Conservation (phyloP, 1,140 invertebrate genomes). For the Diuraphis noxia region DNA sequence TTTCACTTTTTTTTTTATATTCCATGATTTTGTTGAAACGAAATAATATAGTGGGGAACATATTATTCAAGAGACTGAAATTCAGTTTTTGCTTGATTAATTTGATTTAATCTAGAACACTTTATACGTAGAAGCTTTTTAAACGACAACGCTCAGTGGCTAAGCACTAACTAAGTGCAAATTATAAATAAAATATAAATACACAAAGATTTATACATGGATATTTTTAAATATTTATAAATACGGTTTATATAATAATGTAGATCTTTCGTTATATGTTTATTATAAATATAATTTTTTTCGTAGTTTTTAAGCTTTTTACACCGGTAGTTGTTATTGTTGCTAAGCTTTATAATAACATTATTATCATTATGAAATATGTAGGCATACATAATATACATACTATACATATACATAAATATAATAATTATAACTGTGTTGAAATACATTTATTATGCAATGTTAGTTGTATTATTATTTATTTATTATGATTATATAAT, state of each 20-base stretch:
- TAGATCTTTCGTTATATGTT: constrained; percentile 41
- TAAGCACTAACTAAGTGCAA: constrained; percentile 35
- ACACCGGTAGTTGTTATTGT: constrained; percentile 52
- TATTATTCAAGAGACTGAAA: constrained; percentile 43
- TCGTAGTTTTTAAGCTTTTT: constrained; percentile 51
- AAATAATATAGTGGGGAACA: constrained; percentile 3
- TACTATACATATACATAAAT: constrained; percentile 41
- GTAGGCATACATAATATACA: constrained; percentile 45
- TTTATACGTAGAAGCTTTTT: constrained; percentile 38
- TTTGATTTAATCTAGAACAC: constrained; percentile 11
- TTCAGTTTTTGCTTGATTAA: constrained; percentile 25
- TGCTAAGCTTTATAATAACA: constrained; percentile 53
- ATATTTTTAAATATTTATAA: constrained; percentile 52
- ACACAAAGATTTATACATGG: constrained; percentile 43
- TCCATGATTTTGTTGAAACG: not conserved
- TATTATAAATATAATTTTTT: constrained; percentile 41
- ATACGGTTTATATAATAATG: constrained; percentile 37
- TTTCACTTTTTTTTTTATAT: constrained; percentile 12
- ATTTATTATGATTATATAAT: constrained; percentile 52
- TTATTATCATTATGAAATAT: constrained; percentile 42
- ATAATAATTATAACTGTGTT: constrained; percentile 50
- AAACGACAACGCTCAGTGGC: constrained; percentile 48
- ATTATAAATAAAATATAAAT: constrained; percentile 50
- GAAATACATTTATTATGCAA: constrained; percentile 51
- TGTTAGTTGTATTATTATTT: constrained; percentile 54